Evolutionary conservation across 2,113 vertebrate species (phyloP).

Genomic region (Ornithorhynchus anatinus): DNA sequence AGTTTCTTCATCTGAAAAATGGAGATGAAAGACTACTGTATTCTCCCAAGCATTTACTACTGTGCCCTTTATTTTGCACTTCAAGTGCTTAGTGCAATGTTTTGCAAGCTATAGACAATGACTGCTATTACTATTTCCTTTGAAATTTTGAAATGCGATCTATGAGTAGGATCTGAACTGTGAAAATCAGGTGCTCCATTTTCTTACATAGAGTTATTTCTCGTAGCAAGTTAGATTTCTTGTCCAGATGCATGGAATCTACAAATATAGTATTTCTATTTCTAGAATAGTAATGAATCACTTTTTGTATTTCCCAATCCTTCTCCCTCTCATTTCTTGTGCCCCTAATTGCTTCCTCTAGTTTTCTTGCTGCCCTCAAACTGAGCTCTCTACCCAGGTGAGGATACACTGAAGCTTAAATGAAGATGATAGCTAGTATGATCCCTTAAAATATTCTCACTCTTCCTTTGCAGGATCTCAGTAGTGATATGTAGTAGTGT

Average conservation of each 20-base stretch:
- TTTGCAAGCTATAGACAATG: too few relatives aligned
- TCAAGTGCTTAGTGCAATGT: too few relatives aligned
- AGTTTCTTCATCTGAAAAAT: too few relatives aligned
- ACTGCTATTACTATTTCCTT: slow-evolving; percentile 39
- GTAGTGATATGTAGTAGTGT: not conserved
- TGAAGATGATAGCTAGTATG: not conserved
- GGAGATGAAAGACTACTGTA: too few relatives aligned
- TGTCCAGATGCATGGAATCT: slow-evolving; percentile 43
- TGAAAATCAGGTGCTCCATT: slow-evolving; percentile 27
- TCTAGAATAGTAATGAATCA: slow-evolving; percentile 50
- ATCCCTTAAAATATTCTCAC: not conserved
- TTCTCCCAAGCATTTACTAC: too few relatives aligned
- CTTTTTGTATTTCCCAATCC: slow-evolving; percentile 44
- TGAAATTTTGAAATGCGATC: slow-evolving; percentile 10
- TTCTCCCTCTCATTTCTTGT: slow-evolving; percentile 1
- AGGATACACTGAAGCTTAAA: not conserved
- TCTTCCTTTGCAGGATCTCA: not conserved
- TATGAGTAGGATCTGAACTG: slow-evolving; percentile 1
- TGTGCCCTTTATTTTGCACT: too few relatives aligned
- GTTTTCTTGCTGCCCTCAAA: slow-evolving; percentile 6
- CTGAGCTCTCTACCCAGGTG: not conserved
- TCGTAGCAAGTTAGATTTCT: slow-evolving; percentile 25
- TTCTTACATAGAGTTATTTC: slow-evolving; percentile 53
- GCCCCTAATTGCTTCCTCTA: slow-evolving; percentile 6
- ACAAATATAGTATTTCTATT: slow-evolving; percentile 69